Percentiles rank a stretch among this genome's conserved stretches.
Evolutionary conservation across 1,140 invertebrate genomes (phyloP).

Genomic region (Drosophila ercepeae): DNA sequence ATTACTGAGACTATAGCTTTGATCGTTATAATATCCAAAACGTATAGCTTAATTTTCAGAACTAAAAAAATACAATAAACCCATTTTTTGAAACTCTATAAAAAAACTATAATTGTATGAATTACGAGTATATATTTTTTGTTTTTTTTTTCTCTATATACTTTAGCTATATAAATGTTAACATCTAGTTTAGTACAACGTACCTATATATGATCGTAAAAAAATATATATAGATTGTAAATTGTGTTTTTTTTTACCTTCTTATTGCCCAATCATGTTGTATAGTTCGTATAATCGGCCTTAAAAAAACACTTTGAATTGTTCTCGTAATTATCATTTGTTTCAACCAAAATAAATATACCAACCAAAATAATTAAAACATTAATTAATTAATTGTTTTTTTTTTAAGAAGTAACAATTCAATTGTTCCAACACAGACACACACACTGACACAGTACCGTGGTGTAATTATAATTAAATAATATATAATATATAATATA

Average conservation of each 20-base stretch:
- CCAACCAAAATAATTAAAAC: slow-evolving; percentile 23
- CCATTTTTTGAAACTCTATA: background rate
- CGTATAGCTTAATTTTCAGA: slow-evolving; percentile 33
- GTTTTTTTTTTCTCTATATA: slow-evolving; percentile 10
- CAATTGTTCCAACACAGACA: slow-evolving; percentile 41
- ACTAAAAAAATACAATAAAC: too few relatives aligned
- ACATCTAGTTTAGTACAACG: slow-evolving; percentile 38
- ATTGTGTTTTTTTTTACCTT: slow-evolving; percentile 26
- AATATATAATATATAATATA: too few relatives aligned
- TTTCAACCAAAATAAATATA: slow-evolving; percentile 33
- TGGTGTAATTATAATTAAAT: slow-evolving; percentile 29
- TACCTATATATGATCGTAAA: slow-evolving; percentile 32
- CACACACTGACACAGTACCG: slow-evolving; percentile 29
- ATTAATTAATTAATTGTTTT: slow-evolving; percentile 9
- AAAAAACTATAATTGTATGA: background rate
- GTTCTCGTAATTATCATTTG: background rate
- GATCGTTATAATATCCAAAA: slow-evolving; percentile 5
- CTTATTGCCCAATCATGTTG: slow-evolving; percentile 16
- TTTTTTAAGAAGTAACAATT: slow-evolving; percentile 39
- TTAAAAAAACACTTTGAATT: slow-evolving; percentile 7
- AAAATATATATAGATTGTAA: slow-evolving; percentile 40
- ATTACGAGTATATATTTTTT: slow-evolving; percentile 4
- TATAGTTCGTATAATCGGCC: slow-evolving; percentile 37
- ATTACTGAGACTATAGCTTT: slow-evolving; percentile 36
- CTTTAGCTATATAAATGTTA: slow-evolving; percentile 31